A percentile compares a stretch with the other conserved stretches of the same genome.
phyloP scores from a whole-genome alignment of 2,888 invertebrate genomes.

The Dorcus parallelipipedus region DNA sequence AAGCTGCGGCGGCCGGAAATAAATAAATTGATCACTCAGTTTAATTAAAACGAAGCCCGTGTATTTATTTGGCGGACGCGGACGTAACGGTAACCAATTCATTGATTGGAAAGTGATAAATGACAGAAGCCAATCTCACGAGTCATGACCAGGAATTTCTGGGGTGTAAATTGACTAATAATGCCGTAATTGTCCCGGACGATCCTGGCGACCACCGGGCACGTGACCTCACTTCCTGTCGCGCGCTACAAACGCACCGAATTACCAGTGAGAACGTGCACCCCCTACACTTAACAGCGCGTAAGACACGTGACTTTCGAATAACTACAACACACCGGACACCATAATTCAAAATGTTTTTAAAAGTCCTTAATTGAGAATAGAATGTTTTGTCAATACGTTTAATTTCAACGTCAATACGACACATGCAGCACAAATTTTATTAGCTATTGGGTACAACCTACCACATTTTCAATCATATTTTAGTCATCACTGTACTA shows the following conservation, averaged over 20 bases:
- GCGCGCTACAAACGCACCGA: background rate
- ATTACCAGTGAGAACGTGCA: background rate
- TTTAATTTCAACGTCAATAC: too few species aligned
- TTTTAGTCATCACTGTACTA: too few species aligned
- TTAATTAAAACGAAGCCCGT: too few species aligned
- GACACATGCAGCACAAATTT: too few species aligned
- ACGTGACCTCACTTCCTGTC: constrained; percentile 1
- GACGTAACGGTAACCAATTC: too few species aligned
- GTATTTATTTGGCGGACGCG: too few species aligned
- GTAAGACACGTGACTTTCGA: background rate
- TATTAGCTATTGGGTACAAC: too few species aligned
- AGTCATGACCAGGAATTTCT: background rate
- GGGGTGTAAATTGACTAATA: constrained; percentile 15
- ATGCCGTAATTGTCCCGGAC: constrained; percentile 8
- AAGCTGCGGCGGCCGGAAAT: too few species aligned
- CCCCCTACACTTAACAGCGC: background rate
- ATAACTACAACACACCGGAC: background rate
- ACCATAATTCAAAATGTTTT: constrained; percentile 15
- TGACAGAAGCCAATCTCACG: background rate
- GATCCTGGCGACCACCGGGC: background rate
- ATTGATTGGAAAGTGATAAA: too few species aligned
- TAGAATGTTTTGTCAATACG: constrained; percentile 15
- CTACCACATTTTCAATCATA: too few species aligned
- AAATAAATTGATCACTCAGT: too few species aligned
- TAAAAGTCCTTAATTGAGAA: constrained; percentile 15